phyloP scores from a whole-genome alignment of 2,113 vertebrate species.

The Zapornia atra region DNA sequence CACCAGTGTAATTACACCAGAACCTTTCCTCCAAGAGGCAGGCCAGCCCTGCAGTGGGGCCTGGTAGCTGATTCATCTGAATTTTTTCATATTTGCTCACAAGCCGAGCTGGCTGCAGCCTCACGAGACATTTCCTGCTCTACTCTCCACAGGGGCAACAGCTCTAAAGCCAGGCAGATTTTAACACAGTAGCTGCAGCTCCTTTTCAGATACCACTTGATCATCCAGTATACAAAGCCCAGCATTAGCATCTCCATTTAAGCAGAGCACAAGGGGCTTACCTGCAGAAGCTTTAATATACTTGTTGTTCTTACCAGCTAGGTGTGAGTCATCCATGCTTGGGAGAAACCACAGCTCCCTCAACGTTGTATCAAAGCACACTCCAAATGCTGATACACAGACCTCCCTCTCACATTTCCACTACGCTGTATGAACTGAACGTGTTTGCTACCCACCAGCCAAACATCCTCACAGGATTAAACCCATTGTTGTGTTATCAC shows the following conservation, averaged over 20 bases:
- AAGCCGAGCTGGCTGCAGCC: background rate
- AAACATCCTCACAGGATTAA: background rate
- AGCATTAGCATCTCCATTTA: background rate
- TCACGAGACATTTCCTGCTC: background rate
- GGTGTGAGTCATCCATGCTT: background rate
- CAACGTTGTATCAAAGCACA: background rate
- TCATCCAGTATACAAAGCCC: fast-evolving
- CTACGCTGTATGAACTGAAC: background rate
- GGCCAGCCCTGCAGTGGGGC: background rate
- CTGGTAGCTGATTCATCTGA: background rate
- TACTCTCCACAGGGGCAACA: background rate
- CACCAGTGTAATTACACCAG: background rate
- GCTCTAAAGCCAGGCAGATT: background rate
- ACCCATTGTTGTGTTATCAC: background rate
- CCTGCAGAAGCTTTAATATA: background rate
- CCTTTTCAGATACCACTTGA: background rate
- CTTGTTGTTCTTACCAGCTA: background rate
- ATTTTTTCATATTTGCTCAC: background rate
- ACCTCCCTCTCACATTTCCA: background rate
- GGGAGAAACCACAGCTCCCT: background rate
- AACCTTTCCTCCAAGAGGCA: background rate
- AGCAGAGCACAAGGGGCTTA: background rate
- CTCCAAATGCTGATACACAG: background rate
- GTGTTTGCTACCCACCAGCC: background rate
- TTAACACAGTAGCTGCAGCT: background rate